A percentile compares a stretch with the other conserved stretches of the same genome.
phyloP scores from a whole-genome alignment of 2,888 invertebrate species.

The Volucella inflata region DNA sequence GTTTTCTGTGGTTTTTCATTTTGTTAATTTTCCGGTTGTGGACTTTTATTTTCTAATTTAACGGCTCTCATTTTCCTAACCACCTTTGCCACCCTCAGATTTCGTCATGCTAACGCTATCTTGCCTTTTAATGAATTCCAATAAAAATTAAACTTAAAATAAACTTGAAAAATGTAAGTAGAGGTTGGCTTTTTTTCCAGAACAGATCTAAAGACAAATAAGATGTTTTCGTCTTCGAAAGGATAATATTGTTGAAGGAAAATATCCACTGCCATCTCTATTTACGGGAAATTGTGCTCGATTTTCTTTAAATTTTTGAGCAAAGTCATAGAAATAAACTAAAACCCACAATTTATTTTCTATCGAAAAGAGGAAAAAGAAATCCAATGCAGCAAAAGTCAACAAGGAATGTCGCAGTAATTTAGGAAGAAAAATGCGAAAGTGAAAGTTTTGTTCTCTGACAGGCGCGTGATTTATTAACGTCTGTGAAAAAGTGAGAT shows the following conservation, averaged over 20 bases:
- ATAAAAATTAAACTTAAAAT: conserved; percentile 34
- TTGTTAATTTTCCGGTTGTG: conserved; percentile 84
- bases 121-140: conserved; percentile 38
- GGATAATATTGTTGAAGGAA: no score
- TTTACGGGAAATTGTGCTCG: no score
- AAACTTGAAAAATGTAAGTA: conserved; percentile 27
- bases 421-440: conserved; percentile 52
- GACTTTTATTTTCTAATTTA: conserved; percentile 82
- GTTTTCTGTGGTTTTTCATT: conserved; percentile 77
- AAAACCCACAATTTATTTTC: no score
- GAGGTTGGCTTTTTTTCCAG: not conserved
- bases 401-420: conserved; percentile 50
- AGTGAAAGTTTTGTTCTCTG: conserved; percentile 27
- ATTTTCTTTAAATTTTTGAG: no score
- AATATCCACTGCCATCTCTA: no score
- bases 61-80: conserved; percentile 43
- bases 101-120: conserved; percentile 48
- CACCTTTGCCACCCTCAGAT: conserved; percentile 36
- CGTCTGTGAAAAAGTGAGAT: not conserved
- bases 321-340: no score
- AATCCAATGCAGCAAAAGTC: conserved; percentile 48
- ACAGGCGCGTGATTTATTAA: conserved; percentile 32
- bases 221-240: no score
- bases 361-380: not conserved
- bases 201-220: no score